Evolutionary conservation across 1,140 invertebrate genomes (phyloP), one percentile per base, ranked within the genome.

Genomic region (Amphibalanus amphitrite): DNA sequence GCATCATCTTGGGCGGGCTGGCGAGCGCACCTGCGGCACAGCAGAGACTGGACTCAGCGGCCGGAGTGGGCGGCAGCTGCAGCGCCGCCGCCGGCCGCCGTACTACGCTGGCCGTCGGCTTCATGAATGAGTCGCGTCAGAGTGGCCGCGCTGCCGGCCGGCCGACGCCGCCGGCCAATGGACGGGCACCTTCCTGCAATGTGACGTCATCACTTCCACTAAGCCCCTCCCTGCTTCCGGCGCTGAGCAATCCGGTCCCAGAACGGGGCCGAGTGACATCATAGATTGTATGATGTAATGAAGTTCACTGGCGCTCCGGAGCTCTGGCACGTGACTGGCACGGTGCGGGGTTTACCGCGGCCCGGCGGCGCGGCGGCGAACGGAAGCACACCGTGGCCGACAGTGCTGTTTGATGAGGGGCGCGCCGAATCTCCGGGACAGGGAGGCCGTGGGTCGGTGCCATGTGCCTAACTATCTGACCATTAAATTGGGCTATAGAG

Each of bases 21-120:
- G 26, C 26, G 6, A 28, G 23, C 15, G 26, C 71, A 40, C 77
- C 67, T n/a, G 79, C 76, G 71, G 78, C 77, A 15, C 76, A 77
- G 69, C 74, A 74, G 70, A 76, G 74, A 69, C 78, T 71, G 67
- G 47, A 59, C 1, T 8, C 13, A 13, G 47, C 20, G 47, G 47
- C 47, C 10, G 10, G 1, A 59, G 47, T 20, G 13, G 13, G 6
- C 6, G 47, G 10, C 13, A 23, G 47, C 6, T 3, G 1, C 47
- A 20, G 47, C 47, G 47, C 47, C 47, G 20, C 13, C 47, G 47
- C 47, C 47, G 47, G 23, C 6, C 47, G 47, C 47, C 47, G 47
- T 59, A 59, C 47, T 59, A 59, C 47, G 20, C 13, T 20, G 10
- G 20, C 47, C 47, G 20, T 20, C 1, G 13, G 20, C 1, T 59